Conservation (phyloP, 1,140 invertebrate genomes). For the Drosophila obscura region DNA sequence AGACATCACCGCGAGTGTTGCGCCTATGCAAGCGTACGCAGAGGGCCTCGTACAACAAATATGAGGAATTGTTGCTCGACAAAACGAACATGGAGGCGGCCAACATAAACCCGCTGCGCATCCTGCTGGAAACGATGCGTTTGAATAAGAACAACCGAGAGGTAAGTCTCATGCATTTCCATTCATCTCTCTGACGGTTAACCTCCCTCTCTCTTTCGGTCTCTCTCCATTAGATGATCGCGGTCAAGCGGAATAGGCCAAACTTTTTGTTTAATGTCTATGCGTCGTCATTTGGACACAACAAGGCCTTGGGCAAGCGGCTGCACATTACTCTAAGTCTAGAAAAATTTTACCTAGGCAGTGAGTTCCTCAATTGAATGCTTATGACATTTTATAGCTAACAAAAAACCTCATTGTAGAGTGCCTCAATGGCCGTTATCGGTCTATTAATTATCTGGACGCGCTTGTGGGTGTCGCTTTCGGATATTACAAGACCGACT, state of each 20-base stretch:
- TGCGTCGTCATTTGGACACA: constrained; percentile 61
- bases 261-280: constrained; percentile 52
- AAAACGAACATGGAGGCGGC: constrained; percentile 42
- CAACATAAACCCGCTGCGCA: constrained; percentile 58
- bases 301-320: constrained; percentile 58
- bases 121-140: constrained; percentile 53
- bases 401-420: constrained; percentile 20
- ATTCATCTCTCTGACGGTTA: too few relatives aligned
- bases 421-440: constrained; percentile 49
- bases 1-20: constrained; percentile 41
- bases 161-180: background rate
- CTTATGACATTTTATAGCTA: too few relatives aligned
- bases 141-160: constrained; percentile 18
- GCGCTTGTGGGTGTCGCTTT: constrained; percentile 71
- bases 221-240: background rate
- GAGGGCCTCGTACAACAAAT: background rate
- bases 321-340: constrained; percentile 73
- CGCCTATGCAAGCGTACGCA: background rate
- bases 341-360: constrained; percentile 60
- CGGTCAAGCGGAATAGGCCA: background rate
- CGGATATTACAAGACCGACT: constrained; percentile 66
- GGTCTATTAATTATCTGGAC: constrained; percentile 58
- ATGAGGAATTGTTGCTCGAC: constrained; percentile 36
- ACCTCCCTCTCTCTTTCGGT: background rate
- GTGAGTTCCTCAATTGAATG: constrained; percentile 32